These are phyloP conservation scores for Sarcoramphus papa DNA, from an alignment of 2,797 vertebrate species.

Conservation along the genomic window DNA sequence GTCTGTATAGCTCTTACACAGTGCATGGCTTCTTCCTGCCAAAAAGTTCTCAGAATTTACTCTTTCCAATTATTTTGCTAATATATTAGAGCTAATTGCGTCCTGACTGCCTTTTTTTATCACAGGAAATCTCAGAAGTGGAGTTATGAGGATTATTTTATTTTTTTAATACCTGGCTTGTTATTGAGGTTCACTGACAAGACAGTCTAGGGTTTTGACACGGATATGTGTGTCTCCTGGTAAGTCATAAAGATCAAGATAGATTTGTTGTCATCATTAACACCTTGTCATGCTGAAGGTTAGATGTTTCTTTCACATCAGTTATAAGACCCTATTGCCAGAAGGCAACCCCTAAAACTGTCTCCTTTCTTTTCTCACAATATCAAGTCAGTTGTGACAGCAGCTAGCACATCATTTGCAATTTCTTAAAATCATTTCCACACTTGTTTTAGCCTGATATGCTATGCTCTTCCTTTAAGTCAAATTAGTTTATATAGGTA, in stretches of 20 bases:
- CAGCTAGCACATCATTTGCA: background rate
- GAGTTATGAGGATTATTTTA: background rate
- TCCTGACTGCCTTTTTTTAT: background rate
- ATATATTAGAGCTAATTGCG: background rate
- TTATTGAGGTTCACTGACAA: background rate
- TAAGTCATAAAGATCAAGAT: background rate
- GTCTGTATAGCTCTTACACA: background rate
- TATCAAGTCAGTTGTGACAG: background rate
- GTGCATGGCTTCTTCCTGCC: background rate
- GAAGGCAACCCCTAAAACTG: background rate
- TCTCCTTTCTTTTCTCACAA: background rate
- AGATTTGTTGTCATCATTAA: constrained; percentile 24
- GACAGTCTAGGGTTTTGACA: background rate
- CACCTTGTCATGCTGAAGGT: background rate
- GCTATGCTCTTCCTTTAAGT: background rate
- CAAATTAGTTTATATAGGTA: background rate
- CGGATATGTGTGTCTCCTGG: background rate
- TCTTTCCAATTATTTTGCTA: background rate
- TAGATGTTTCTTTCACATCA: background rate
- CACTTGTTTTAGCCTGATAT: background rate
- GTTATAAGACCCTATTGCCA: background rate
- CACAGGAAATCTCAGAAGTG: background rate
- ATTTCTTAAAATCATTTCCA: background rate
- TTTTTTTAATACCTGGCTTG: background rate
- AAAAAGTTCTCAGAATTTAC: background rate